Base-by-base conservation (phyloP, 2,797 vertebrate species). In the Harpagifer antarcticus region DNA sequence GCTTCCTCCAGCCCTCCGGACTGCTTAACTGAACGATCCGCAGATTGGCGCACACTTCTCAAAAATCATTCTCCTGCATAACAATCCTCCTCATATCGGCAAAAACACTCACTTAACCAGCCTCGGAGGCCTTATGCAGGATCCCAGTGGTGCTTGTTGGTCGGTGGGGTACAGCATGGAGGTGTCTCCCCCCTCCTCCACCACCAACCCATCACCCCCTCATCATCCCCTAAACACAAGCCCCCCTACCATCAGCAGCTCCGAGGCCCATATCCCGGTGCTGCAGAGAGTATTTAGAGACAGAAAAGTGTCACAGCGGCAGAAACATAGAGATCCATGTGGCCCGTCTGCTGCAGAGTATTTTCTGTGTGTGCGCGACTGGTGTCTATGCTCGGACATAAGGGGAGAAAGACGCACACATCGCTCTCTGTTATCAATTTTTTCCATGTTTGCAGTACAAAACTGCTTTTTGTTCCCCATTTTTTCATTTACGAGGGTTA, bases 391-490 rank as follows among this genome's bases (percentile, higher is more conserved):
- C 91, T 91, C 89, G 86, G 91, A 92, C 94, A 93, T 92, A 91
- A 92, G 89, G 90, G 85, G 88, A 92, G 89, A 94, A 92, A 93
- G 91, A 93, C 90, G 92, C 93, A 92, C 92, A 92, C 92, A 93
- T 94, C 92, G 93, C 91, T 93, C 93, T 94, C 93, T 94, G 91
- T 94, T 94, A 93, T 94, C 91, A 94, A 85, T 93, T 94, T 94
- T 95, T 94, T 92, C 92, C 92, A 94, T 95, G 91, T 94, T 94
- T 93, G 92, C 88, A 90, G 92, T 90, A 95, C 94, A 96, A 92
- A 95, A 96, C 93, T 95, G 93, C 94, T 95, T 96, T 96, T 95
- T 96, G 93, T 95, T 94, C 92, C 93, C 92, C 89, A 81, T 93
- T 94, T 93, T 91, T 92, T 90, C 94, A 93, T 95, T 95, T 94